Percentiles rank a stretch among this genome's conserved stretches.
Evolutionary conservation across 1,140 invertebrate genomes (phyloP).

Genomic region (Hyposmocoma kahamanoa): DNA sequence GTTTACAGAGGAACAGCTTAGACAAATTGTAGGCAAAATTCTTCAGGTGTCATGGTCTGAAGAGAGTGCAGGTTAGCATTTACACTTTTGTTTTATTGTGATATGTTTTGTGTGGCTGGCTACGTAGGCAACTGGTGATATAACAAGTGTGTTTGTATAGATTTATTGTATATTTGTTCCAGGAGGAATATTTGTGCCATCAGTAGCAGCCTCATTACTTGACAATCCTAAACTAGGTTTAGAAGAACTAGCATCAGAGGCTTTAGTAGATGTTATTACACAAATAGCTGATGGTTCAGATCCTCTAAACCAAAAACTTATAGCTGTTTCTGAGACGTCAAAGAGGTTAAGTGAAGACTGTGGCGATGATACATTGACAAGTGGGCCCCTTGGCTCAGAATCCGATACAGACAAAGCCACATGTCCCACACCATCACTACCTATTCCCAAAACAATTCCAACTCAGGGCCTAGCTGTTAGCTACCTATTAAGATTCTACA

Average conservation of each 20-base stretch:
- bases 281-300: conserved; percentile 77
- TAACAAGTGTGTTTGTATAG: background rate
- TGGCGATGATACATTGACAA: conserved; percentile 46
- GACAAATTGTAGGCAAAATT: conserved; percentile 76
- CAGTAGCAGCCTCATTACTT: conserved; percentile 74
- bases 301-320: conserved; percentile 75
- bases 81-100: background rate
- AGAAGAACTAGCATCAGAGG: conserved; percentile 76
- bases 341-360: conserved; percentile 55
- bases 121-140: background rate
- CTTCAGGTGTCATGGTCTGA: conserved; percentile 80
- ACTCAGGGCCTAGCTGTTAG: conserved; percentile 70
- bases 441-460: conserved; percentile 48
- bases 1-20: conserved; percentile 77
- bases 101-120: background rate
- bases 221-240: conserved; percentile 65
- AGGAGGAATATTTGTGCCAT: conserved; percentile 77
- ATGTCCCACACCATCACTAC: conserved; percentile 50
- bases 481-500: conserved; percentile 80
- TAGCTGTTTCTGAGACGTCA: conserved; percentile 64
- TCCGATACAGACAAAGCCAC: conserved; percentile 42
- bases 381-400: conserved; percentile 43
- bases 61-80: conserved; percentile 70
- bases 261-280: conserved; percentile 80
- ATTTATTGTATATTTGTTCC: too few relatives aligned